Conservation (phyloP, 2,797 vertebrate species). For the Anas bahamensis region DNA sequence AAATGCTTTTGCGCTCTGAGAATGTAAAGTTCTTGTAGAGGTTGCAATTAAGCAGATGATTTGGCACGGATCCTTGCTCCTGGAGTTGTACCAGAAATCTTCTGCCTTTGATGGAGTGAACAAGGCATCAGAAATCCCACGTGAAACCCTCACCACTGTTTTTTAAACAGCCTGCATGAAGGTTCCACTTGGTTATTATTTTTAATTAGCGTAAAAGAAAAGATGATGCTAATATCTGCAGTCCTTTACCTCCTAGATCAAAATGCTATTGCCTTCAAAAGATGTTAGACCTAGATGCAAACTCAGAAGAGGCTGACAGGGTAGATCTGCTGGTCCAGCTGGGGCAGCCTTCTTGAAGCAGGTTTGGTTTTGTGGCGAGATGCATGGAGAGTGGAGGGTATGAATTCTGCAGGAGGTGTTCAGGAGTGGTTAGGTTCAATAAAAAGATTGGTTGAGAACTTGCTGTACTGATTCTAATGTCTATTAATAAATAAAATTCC, state of each 20-base stretch:
- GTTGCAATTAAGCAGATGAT: not conserved
- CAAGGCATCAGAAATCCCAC: not conserved
- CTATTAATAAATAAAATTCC: not conserved
- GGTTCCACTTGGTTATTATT: not conserved
- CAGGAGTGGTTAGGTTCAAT: not conserved
- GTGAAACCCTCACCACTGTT: not conserved
- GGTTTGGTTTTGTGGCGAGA: not conserved
- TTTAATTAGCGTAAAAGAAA: not conserved
- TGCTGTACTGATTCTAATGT: not conserved
- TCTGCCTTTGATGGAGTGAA: not conserved
- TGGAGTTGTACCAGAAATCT: not conserved
- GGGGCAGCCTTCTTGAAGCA: not conserved
- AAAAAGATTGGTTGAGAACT: not conserved
- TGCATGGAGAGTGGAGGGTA: accelerated
- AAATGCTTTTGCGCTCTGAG: not conserved
- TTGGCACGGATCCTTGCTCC: not conserved
- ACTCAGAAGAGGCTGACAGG: not conserved
- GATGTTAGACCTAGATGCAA: not conserved
- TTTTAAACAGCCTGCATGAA: not conserved
- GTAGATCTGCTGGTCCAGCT: not conserved
- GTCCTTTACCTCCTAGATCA: not conserved
- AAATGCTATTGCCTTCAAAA: not conserved
- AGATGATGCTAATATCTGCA: not conserved
- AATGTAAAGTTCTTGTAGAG: not conserved
- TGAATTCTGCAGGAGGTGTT: not conserved